phyloP scores from a whole-genome alignment of 35 echinoderm and acorn worm species.

The Ophioderma brevispina region DNA sequence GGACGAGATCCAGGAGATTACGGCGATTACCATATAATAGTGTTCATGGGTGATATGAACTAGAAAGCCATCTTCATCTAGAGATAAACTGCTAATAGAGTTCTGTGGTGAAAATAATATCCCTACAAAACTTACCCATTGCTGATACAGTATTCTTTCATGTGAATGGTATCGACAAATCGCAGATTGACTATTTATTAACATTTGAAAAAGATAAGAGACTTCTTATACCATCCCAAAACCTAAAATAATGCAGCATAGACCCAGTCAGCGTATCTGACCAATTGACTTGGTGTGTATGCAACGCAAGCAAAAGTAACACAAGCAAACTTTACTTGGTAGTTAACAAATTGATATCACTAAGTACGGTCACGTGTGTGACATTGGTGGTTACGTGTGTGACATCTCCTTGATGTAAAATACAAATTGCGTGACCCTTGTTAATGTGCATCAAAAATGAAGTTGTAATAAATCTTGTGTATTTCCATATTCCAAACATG shows the following conservation, averaged over 20 bases:
- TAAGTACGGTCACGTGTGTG: too few species aligned
- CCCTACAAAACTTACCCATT: neutral
- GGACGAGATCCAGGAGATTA: neutral
- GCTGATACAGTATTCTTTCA: neutral
- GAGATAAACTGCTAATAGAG: neutral
- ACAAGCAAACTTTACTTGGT: too few species aligned
- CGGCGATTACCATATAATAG: neutral
- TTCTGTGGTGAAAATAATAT: neutral
- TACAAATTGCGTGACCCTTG: too few species aligned
- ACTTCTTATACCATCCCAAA: neutral
- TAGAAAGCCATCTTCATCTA: neutral
- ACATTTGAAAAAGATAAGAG: neutral
- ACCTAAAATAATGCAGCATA: neutral
- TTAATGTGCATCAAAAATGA: too few species aligned
- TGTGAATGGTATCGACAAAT: neutral
- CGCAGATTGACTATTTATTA: neutral
- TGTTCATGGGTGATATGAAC: neutral
- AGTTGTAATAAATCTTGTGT: too few species aligned
- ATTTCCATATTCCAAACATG: too few species aligned
- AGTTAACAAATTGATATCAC: too few species aligned
- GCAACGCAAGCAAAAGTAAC: too few species aligned
- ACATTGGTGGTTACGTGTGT: too few species aligned
- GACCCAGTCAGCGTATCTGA: neutral
- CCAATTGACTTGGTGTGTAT: too few species aligned
- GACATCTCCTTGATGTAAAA: too few species aligned